Conservation (phyloP, 1,140 invertebrate genomes). For the Calosoma granatense region DNA sequence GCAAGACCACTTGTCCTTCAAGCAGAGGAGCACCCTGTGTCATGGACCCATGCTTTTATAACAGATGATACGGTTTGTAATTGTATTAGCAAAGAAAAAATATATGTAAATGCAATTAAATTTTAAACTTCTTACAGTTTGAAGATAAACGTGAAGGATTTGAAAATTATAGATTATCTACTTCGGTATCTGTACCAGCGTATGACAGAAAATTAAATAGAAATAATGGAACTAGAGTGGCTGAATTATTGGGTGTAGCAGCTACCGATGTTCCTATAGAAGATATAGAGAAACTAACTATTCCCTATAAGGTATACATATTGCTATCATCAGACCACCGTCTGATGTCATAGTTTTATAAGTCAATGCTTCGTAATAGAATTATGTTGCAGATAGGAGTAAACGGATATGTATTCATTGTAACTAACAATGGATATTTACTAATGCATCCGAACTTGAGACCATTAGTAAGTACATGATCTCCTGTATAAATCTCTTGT, state of each 20-base stretch:
- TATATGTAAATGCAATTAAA: background rate
- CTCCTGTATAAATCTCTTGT: no score
- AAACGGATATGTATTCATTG: constrained; percentile 90
- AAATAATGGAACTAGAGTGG: constrained; percentile 46
- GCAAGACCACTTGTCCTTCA: constrained; percentile 77
- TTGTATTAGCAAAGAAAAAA: no score
- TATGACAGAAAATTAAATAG: constrained; percentile 59
- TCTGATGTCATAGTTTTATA: background rate
- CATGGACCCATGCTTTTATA: constrained; percentile 79
- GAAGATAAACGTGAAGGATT: constrained; percentile 33
- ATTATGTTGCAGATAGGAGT: constrained; percentile 67
- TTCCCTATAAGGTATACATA: constrained; percentile 57
- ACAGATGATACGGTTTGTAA: background rate
- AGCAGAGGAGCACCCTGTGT: constrained; percentile 61
- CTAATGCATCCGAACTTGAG: constrained; percentile 67
- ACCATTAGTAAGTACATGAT: constrained; percentile 50
- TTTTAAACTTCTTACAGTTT: constrained; percentile 19
- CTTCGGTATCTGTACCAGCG: constrained; percentile 76
- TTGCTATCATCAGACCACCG: background rate
- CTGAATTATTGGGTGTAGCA: constrained; percentile 79
- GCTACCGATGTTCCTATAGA: constrained; percentile 89
- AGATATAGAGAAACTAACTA: constrained; percentile 75
- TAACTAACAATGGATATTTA: constrained; percentile 94
- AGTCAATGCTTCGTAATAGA: constrained; percentile 7
- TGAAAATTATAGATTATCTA: constrained; percentile 53